Evolutionary conservation across 2,113 vertebrate genomes (phyloP), one percentile per base, ranked within the genome.

Genomic region (Lethenteron camtschaticum): DNA sequence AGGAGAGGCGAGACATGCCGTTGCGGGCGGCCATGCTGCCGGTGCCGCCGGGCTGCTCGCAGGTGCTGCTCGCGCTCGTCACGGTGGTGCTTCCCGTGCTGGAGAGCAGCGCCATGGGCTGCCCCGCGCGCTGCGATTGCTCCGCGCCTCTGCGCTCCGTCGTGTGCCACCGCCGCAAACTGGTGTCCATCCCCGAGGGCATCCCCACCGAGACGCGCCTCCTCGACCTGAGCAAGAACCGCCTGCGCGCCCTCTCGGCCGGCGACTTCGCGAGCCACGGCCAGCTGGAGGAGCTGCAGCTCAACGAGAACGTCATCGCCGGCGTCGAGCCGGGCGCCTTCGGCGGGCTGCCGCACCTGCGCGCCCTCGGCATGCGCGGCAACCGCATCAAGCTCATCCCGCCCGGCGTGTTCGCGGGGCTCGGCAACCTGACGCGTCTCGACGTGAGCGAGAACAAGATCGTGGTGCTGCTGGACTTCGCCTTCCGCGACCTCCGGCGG

Each of bases 361-460:
- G 85, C 68, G 78, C 77, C 2, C 79, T 99, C 75, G 81, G 85
- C 18, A 80, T 99, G 66, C 81, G 85, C 6, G 83, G 83, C 2
- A 99, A 99, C 81, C 87, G 92, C 75, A 80, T 99, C 20, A 92
- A 90, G 75, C 85, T 99, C 66, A 81, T 99, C 58, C 88, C 94
- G 0, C 85, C 87, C 0, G 94, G 90, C 1, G 85, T 89, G 70
- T 99, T 99, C 78, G 85, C 85, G 8, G 84, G 78, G 74, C 84
- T 99, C 58, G 78, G 80, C 78, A 95, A 95, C 79, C 83, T 99
- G 70, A 95, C 90, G 1, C 79, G 87, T 55, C 74, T 99, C 79
- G 92, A 99, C 78, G 82, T 99, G 59, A 97, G 94, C 9, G 90
- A 86, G 76, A 99, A 99, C 80, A 89, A 87, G 72, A 82, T 99